phyloP scores from a whole-genome alignment of 2,797 vertebrate species.

The Melanogrammus aeglefinus region DNA sequence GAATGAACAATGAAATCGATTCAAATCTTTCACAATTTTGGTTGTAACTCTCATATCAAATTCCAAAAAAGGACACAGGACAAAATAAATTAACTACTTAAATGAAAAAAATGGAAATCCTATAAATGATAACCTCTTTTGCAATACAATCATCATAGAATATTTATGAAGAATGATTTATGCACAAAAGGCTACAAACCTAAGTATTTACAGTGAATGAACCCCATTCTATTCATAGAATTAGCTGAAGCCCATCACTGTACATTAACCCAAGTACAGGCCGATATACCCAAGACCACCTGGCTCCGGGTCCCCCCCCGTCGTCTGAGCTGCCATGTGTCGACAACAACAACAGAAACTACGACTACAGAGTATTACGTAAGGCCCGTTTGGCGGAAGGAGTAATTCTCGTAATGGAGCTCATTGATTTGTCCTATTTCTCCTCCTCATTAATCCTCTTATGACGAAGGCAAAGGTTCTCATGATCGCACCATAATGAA shows the following conservation, averaged over 20 bases:
- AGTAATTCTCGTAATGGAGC: conserved; percentile 66
- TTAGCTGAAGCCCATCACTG: background rate
- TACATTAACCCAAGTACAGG: background rate
- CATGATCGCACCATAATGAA: conserved; percentile 36
- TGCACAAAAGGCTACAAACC: too few relatives aligned
- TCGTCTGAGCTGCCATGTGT: background rate
- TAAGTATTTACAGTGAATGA: background rate
- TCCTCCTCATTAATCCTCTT: conserved; percentile 58
- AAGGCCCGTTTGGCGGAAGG: conserved; percentile 63
- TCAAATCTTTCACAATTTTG: too few relatives aligned
- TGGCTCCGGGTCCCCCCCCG: background rate
- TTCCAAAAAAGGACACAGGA: background rate
- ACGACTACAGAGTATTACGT: conserved; percentile 51
- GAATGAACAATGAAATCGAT: background rate
- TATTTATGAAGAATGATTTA: background rate
- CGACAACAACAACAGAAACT: conserved; percentile 50
- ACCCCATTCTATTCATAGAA: background rate
- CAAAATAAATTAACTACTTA: background rate
- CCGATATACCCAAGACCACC: background rate
- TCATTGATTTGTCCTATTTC: conserved; percentile 54
- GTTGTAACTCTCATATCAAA: too few relatives aligned
- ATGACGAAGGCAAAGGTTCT: conserved; percentile 50
- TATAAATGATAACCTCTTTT: background rate
- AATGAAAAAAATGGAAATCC: background rate
- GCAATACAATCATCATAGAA: background rate